These are phyloP conservation scores for Coleophora flavipennella DNA, from an alignment of 2,888 invertebrate genomes.

Conservation along the genomic window DNA sequence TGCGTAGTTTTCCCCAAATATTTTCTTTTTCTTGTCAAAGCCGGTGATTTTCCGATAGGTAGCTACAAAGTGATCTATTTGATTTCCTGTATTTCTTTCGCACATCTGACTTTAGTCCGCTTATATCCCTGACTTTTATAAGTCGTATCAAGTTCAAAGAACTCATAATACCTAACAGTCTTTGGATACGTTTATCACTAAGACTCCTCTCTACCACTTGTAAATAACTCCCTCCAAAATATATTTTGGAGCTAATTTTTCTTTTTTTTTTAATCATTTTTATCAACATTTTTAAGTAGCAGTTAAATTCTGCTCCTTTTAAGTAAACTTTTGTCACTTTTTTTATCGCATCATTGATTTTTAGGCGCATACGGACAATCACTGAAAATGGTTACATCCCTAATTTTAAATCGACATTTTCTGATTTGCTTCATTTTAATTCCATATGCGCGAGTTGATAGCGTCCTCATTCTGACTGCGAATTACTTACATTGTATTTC, in stretches of 20 bases:
- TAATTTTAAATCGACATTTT: slow-evolving; percentile 5
- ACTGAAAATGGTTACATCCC: slow-evolving; percentile 2
- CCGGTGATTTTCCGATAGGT: slow-evolving; percentile 46
- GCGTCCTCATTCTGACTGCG: slow-evolving; percentile 6
- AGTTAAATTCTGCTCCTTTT: slow-evolving; percentile 30
- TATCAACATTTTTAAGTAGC: slow-evolving; percentile 40
- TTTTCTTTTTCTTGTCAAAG: slow-evolving; percentile 43
- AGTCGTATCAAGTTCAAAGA: slow-evolving; percentile 61
- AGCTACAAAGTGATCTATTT: slow-evolving; percentile 48
- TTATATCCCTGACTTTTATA: slow-evolving; percentile 55
- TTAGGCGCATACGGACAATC: slow-evolving; percentile 16
- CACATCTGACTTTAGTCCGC: slow-evolving; percentile 55
- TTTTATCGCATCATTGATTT: slow-evolving; percentile 8
- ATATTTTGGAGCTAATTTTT: slow-evolving; percentile 61
- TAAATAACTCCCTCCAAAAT: slow-evolving; percentile 71
- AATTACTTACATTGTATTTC: neutral
- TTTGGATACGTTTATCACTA: slow-evolving; percentile 70
- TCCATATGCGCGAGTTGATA: slow-evolving; percentile 14
- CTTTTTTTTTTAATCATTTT: slow-evolving; percentile 36
- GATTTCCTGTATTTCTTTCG: slow-evolving; percentile 44
- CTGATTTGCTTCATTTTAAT: slow-evolving; percentile 2
- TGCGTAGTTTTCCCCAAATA: slow-evolving; percentile 27
- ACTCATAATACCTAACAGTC: slow-evolving; percentile 68
- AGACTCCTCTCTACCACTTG: slow-evolving; percentile 62
- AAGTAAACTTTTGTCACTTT: slow-evolving; percentile 30